Conservation (phyloP, 2,888 invertebrate genomes). For the Mythimna vitellina region DNA sequence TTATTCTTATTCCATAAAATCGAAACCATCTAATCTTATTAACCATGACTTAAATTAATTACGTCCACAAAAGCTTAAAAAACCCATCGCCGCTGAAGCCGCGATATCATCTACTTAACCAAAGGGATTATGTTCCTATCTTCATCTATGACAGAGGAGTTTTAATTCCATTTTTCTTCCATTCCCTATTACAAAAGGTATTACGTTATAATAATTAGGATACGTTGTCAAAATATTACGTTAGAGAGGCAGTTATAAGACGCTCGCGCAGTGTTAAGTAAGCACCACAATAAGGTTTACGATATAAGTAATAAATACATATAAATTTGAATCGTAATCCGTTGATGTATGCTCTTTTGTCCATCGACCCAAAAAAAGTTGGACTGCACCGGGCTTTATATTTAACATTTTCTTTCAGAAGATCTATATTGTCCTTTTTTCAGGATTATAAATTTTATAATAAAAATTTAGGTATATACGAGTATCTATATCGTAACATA, state of each 20-base stretch:
- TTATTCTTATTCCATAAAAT: constrained; percentile 3
- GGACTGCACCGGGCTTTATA: constrained; percentile 78
- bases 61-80: constrained; percentile 68
- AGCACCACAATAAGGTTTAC: constrained; percentile 80
- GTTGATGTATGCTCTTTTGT: constrained; percentile 85
- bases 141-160: constrained; percentile 70
- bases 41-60: constrained; percentile 69
- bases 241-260: constrained; percentile 75
- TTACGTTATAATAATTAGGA: constrained; percentile 87
- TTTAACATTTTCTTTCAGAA: constrained; percentile 79
- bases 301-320: constrained; percentile 79
- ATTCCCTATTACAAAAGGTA: constrained; percentile 78
- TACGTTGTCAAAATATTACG: constrained; percentile 87
- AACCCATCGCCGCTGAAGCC: constrained; percentile 55
- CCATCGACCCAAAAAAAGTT: constrained; percentile 73
- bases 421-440: constrained; percentile 64
- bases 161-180: constrained; percentile 72
- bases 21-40: constrained; percentile 63
- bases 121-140: constrained; percentile 72
- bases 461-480: constrained; percentile 3
- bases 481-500: constrained; percentile 21
- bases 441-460: constrained; percentile 54
- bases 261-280: constrained; percentile 82
- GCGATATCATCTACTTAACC: constrained; percentile 72
- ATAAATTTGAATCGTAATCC: constrained; percentile 88